Evolutionary conservation across 2,888 invertebrate species (phyloP).

Genomic region (Andrena chrysosceles): DNA sequence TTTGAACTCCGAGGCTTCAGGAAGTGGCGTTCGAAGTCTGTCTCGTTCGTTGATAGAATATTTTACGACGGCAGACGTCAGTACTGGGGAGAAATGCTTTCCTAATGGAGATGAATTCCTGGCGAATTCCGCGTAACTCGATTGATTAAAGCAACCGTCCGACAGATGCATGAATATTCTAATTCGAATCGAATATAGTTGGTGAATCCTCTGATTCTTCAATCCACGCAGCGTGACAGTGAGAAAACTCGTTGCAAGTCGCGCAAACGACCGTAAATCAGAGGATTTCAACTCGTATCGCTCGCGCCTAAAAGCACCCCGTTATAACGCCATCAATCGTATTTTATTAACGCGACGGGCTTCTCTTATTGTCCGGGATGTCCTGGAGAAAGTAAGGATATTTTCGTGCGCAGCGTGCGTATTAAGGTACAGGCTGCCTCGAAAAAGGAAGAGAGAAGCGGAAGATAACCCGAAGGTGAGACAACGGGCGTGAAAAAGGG

Average conservation of each 20-base stretch:
- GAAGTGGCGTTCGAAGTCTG: background rate
- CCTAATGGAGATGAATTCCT: too few species aligned
- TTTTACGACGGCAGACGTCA: background rate
- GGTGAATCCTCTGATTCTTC: background rate
- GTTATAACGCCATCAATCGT: slow-evolving; percentile 31
- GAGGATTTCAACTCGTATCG: slow-evolving; percentile 28
- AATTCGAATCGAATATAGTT: background rate
- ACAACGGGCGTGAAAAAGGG: slow-evolving; percentile 1
- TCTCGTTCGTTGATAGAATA: background rate
- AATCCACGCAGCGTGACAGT: background rate
- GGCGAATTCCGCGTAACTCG: background rate
- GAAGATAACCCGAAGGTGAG: slow-evolving; percentile 8
- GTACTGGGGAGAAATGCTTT: too few species aligned
- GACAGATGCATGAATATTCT: background rate
- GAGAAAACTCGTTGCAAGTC: background rate
- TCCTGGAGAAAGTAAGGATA: slow-evolving; percentile 38
- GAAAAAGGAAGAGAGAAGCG: background rate
- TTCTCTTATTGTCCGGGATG: slow-evolving; percentile 33
- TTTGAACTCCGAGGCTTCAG: background rate
- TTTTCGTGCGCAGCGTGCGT: slow-evolving; percentile 19
- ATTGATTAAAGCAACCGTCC: background rate
- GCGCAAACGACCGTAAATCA: slow-evolving; percentile 25
- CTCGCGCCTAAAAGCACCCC: slow-evolving; percentile 26
- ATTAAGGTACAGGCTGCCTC: slow-evolving; percentile 9
- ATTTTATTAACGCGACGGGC: slow-evolving; percentile 23